Percentiles rank a stretch among this genome's conserved stretches.
Conservation (phyloP, 1,140 invertebrate species). For the Diachasmimorpha longicaudata region DNA sequence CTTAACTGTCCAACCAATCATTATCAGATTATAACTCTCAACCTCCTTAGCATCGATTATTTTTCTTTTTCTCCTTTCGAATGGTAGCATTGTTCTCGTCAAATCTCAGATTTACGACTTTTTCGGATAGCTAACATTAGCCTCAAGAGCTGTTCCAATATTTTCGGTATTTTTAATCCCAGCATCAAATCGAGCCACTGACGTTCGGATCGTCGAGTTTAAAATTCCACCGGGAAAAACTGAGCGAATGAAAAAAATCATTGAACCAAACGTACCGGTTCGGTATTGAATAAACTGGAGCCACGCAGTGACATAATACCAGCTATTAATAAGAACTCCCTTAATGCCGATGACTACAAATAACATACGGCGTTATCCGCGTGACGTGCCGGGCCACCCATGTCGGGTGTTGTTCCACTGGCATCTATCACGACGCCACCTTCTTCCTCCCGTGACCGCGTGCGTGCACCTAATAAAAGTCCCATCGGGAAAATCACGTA, state of each 20-base stretch:
- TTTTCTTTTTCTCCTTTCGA: not conserved
- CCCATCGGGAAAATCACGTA: slow-evolving; percentile 12
- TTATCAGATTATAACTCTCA: not conserved
- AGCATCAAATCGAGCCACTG: too few species aligned
- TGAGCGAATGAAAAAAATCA: too few species aligned
- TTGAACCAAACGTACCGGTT: too few species aligned
- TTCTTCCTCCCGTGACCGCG: slow-evolving; percentile 31
- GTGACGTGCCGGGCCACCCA: slow-evolving; percentile 60
- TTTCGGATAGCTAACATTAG: too few species aligned
- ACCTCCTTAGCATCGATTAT: not conserved
- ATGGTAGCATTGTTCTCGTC: too few species aligned
- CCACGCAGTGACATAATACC: not conserved
- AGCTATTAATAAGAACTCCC: not conserved
- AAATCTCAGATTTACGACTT: too few species aligned
- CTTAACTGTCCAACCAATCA: not conserved
- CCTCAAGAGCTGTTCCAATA: too few species aligned
- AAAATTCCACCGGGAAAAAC: too few species aligned
- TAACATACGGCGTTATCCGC: slow-evolving; percentile 38
- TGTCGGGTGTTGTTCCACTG: slow-evolving; percentile 58
- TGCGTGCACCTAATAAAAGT: slow-evolving; percentile 49
- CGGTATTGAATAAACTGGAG: not conserved
- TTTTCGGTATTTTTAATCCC: too few species aligned
- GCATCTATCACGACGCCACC: slow-evolving; percentile 61
- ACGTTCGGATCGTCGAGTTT: too few species aligned
- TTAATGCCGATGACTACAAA: not conserved